Evolutionary conservation across 2,113 vertebrate genomes (phyloP).

Genomic region (Rallus limicola): DNA sequence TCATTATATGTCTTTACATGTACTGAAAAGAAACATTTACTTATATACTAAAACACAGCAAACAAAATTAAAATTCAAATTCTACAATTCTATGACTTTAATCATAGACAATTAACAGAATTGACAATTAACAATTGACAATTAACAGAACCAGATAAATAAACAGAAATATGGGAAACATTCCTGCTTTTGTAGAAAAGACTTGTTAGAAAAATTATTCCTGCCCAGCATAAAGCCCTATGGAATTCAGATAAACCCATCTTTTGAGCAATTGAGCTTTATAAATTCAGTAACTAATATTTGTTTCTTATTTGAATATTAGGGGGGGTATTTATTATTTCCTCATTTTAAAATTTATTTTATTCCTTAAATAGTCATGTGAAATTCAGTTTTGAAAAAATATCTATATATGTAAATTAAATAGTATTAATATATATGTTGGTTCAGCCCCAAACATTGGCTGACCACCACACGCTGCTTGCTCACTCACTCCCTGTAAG

Average conservation of each 20-base stretch:
- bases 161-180: neutral
- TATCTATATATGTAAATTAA: too few relatives aligned
- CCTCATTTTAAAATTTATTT: neutral
- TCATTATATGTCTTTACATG: too few relatives aligned
- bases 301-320: neutral
- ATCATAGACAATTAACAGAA: too few relatives aligned
- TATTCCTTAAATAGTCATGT: neutral
- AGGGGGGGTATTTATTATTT: neutral
- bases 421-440: too few relatives aligned
- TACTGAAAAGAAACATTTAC: too few relatives aligned
- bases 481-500: too few relatives aligned
- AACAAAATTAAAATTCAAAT: too few relatives aligned
- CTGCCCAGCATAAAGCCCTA: neutral
- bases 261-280: neutral
- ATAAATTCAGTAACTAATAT: neutral
- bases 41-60: too few relatives aligned
- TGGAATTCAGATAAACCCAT: neutral
- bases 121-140: too few relatives aligned
- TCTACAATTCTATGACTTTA: too few relatives aligned
- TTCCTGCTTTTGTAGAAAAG: neutral
- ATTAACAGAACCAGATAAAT: neutral
- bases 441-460: too few relatives aligned
- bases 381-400: neutral
- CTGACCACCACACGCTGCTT: too few relatives aligned
- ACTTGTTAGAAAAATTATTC: neutral